Evolutionary conservation across 2,888 invertebrate genomes (phyloP), one percentile per base, ranked within the genome.

Genomic region (Nomada flava): DNA sequence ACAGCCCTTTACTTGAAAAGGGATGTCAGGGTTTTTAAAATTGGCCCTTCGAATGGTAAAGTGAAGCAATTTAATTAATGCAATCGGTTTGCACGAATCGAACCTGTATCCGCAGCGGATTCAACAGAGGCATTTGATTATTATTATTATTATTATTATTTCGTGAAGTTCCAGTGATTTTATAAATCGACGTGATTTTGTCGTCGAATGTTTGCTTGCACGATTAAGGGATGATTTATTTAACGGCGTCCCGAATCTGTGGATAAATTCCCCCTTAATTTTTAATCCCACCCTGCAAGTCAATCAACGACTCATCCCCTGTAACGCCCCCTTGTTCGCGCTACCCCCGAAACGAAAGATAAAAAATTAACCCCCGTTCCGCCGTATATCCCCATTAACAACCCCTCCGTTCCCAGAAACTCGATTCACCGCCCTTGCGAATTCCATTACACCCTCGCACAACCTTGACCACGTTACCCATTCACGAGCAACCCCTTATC

Each of bases 401-500:
- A 15, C 1, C 29, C 50, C 29, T n/a, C 5, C 18, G 65, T 26
- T 36, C 7, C 36, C 20, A n/a, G 67, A 53, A 67, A 67, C 52
- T 67, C 67, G 13, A 53, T 67, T 67, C 52, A 10, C 65, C 29
- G 11, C 2, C 29, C 29, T 36, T 7, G 50, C 29, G 29, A 53
- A 67, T 67, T 67, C 67, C 36, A 67, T 67, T 67, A 53, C 52
- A 50, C 23, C 36, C n/a, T 15, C 13, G 20, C 10, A 26, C 15
- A 53, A 67, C 52, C 52, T 67, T 67, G 67, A 36, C 67, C 52
- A 67, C 53, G 7, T 53, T 52, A 53, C 20, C 29, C 10, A 67
- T 67, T 53, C 67, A 53, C 20, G n/a, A 15, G 52, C 36, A 11
- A 53, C 15, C 36, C 36, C 2, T 20, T n/a, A 13, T 53, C n/a